Base-by-base conservation (phyloP, 2,888 invertebrate species). In the Dendrolimus pini region DNA sequence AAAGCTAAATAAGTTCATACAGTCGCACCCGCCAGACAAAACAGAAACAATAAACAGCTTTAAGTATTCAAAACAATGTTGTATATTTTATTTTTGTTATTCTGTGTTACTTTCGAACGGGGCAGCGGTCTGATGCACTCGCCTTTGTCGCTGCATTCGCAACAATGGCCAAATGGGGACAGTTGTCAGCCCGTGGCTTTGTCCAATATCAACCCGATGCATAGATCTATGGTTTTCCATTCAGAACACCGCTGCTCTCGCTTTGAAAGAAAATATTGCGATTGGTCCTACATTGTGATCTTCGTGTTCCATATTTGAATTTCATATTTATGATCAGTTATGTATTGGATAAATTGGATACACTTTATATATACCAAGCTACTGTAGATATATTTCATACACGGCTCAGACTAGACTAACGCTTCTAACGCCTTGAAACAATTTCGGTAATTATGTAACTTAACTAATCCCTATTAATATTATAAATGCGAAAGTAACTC, bases 131-230 rank as follows among this genome's bases (percentile, higher is more conserved):
- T 42, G 54, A 47, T 59, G 56, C 58, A 59, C 56, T 41, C 55
- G 12, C 18, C 52, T 57, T 59, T 59, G 57, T 57, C 30, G 56
- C n/a, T 56, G 41, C 41, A 42, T 30, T 57, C 63, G 64, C 73
- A 75, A 84, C 84, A 85, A 86, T 82, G 68, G 80, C 66, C 65
- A 74, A 82, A 83, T 75, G 77, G 67, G 80, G 77, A 76, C 80
- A 77, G 82, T 77, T 80, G 84, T 81, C 80, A 77, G 73, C 68
- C 66, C 60, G 62, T 66, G 71, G 76, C 79, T 80, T 85, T 84
- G 83, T 85, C 80, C 79, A 69, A 79, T 83, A 77, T 75, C 78
- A 72, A 76, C 74, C 79, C 80, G 78, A 83, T 84, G 71, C 76
- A 77, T 72, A 75, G 76, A 80, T 85, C 79, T 79, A 77, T 78